A percentile compares a stretch with the other conserved stretches of the same genome.
These are phyloP conservation scores for Drosophila mulleri DNA, from an alignment of 2,888 invertebrate genomes.

Conservation along the genomic window DNA sequence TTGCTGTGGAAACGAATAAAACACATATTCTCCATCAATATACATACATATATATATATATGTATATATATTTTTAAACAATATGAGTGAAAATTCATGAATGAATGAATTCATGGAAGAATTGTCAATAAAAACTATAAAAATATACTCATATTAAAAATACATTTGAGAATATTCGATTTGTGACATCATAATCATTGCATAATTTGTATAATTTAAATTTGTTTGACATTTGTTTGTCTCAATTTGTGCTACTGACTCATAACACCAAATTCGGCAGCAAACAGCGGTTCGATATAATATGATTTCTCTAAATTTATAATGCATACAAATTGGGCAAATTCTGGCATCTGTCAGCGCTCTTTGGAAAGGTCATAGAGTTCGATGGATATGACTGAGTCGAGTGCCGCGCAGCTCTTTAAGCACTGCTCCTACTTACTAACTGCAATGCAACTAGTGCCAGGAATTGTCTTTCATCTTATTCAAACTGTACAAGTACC, in stretches of 20 bases:
- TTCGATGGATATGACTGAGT: background rate
- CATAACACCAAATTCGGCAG: constrained; percentile 19
- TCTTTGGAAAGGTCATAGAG: background rate
- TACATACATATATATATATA: background rate
- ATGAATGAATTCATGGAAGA: no score
- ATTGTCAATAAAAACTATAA: no score
- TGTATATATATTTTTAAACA: no score
- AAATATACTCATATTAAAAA: no score
- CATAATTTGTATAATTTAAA: background rate
- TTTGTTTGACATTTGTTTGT: background rate
- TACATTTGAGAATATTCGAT: background rate
- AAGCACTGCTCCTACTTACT: background rate
- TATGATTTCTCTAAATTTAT: constrained; percentile 1
- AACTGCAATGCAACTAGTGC: background rate
- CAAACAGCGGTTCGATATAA: background rate
- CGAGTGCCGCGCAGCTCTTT: background rate
- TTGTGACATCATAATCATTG: constrained; percentile 5
- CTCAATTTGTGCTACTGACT: constrained; percentile 16
- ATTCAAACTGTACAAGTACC: background rate
- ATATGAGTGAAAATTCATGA: no score
- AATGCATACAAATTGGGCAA: constrained; percentile 19
- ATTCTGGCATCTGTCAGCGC: constrained; percentile 3
- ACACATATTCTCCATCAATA: no score
- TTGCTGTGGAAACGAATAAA: no score
- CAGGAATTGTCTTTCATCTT: background rate